Evolutionary conservation across 2,113 vertebrate genomes (phyloP).

Genomic region (Colinus virginianus): DNA sequence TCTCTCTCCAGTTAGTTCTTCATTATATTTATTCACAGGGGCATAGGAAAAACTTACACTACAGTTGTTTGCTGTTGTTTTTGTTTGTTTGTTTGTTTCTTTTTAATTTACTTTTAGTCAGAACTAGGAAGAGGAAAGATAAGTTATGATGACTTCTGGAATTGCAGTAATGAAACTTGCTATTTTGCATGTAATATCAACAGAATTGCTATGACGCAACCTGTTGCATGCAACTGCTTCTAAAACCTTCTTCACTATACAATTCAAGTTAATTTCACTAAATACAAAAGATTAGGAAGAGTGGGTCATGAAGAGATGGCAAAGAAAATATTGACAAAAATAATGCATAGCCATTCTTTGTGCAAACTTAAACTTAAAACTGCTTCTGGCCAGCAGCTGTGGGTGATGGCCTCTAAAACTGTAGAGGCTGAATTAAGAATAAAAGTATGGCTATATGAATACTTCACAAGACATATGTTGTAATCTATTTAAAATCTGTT

Average conservation of each 20-base stretch:
- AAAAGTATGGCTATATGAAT: neutral
- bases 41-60: neutral
- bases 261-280: slow-evolving; percentile 1
- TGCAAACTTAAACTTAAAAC: neutral
- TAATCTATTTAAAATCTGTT: neutral
- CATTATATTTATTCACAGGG: neutral
- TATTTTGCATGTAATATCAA: slow-evolving; percentile 18
- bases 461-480: neutral
- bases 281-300: neutral
- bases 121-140: neutral
- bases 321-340: neutral
- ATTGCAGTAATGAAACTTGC: slow-evolving; percentile 4
- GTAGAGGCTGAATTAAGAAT: neutral
- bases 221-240: too few species aligned
- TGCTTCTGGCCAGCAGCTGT: neutral
- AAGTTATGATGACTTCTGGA: neutral
- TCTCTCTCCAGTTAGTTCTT: neutral
- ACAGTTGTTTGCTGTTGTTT: neutral
- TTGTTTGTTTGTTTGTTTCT: neutral
- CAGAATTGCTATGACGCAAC: neutral
- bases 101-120: slow-evolving; percentile 1
- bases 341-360: neutral
- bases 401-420: neutral
- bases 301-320: neutral
- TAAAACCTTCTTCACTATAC: neutral